A percentile compares a stretch with the other conserved stretches of the same genome.
Evolutionary conservation across 2,113 vertebrate species (phyloP).

Genomic region (Cottus gobio): DNA sequence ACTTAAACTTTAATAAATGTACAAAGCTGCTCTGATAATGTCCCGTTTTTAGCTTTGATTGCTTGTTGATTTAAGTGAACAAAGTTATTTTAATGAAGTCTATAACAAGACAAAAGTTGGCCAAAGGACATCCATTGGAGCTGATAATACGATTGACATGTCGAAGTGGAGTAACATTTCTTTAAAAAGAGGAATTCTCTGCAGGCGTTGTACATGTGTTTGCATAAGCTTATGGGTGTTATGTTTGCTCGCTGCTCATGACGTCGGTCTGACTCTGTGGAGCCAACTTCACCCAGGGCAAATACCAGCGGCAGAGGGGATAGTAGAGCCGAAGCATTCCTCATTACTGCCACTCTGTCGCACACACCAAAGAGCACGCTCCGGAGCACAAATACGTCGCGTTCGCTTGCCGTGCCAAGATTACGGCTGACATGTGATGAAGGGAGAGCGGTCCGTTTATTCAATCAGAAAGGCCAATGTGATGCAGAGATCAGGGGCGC

Average conservation of each 20-base stretch:
- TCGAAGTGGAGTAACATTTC: background rate
- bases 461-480: constrained; percentile 28
- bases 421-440: constrained; percentile 18
- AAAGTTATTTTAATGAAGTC: background rate
- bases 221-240: constrained; percentile 55
- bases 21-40: background rate
- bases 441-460: constrained; percentile 8
- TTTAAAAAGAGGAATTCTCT: constrained; percentile 33
- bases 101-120: background rate
- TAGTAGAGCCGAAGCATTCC: constrained; percentile 72
- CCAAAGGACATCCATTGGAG: background rate
- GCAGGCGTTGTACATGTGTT: constrained; percentile 56
- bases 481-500: background rate
- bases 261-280: constrained; percentile 59
- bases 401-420: constrained; percentile 37
- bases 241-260: constrained; percentile 57
- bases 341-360: constrained; percentile 79
- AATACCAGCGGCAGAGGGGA: constrained; percentile 66
- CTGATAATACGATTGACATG: background rate
- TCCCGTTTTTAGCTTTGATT: background rate
- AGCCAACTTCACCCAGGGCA: constrained; percentile 62
- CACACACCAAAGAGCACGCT: constrained; percentile 69
- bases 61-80: background rate
- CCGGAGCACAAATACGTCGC: constrained; percentile 46
- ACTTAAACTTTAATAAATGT: background rate